Conservation (phyloP, 2,888 invertebrate species). For the Pharmacophagus antenor region DNA sequence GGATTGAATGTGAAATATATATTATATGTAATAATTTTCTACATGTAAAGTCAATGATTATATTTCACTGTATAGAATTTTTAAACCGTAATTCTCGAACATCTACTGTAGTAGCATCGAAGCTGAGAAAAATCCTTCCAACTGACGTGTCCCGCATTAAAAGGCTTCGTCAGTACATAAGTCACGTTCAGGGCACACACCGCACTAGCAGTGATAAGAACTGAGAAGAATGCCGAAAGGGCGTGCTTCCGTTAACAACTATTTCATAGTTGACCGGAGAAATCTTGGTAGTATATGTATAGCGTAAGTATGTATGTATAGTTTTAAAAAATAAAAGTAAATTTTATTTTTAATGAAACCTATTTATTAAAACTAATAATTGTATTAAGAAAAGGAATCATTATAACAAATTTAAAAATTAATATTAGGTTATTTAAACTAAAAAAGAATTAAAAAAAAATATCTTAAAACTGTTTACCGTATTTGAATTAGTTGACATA, state of each 20-base stretch:
- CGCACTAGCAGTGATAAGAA: constrained; percentile 44
- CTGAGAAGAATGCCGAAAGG: constrained; percentile 31
- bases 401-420: no score
- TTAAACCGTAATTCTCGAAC: not conserved
- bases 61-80: no score
- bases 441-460: no score
- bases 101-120: not conserved
- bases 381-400: not conserved
- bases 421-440: not conserved
- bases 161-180: constrained; percentile 45
- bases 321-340: no score
- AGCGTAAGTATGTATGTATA: no score
- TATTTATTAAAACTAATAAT: no score
- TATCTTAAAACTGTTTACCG: no score
- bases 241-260: constrained; percentile 21
- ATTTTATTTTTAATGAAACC: no score
- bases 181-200: constrained; percentile 58
- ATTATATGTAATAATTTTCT: no score
- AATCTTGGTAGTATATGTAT: not conserved
- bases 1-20: not conserved
- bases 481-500: no score
- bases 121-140: constrained; percentile 26
- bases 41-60: no score
- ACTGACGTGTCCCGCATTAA: constrained; percentile 50
- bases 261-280: constrained; percentile 16